A percentile compares a stretch with the other conserved stretches of the same genome.
Evolutionary conservation across 2,113 vertebrate species (phyloP).

Genomic region (Mugil cephalus): DNA sequence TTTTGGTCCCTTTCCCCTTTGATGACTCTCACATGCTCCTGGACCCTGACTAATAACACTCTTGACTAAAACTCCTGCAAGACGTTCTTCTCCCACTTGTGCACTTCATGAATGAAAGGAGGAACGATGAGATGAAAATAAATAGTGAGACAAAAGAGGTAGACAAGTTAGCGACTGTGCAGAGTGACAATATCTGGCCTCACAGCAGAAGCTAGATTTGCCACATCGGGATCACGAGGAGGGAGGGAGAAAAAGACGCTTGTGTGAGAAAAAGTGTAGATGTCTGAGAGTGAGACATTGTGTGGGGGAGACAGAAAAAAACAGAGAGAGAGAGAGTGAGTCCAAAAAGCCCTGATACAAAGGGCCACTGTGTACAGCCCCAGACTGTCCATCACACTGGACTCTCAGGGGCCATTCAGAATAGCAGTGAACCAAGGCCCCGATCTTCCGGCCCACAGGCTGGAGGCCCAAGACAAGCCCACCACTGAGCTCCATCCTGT

Average conservation of each 20-base stretch:
- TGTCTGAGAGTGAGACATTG: conserved; percentile 33
- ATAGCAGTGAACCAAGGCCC: conserved; percentile 58
- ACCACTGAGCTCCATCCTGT: conserved; percentile 71
- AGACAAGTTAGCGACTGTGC: conserved; percentile 47
- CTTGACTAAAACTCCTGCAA: conserved; percentile 39
- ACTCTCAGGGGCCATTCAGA: conserved; percentile 75
- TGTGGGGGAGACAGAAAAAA: conserved; percentile 26
- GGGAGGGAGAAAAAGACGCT: conserved; percentile 15
- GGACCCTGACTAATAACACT: conserved; percentile 50
- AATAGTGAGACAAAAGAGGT: not conserved
- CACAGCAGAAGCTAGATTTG: conserved; percentile 31
- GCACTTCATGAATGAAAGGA: conserved; percentile 23
- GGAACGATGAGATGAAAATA: conserved; percentile 11
- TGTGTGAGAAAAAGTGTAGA: conserved; percentile 40
- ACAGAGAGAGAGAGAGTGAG: conserved; percentile 45
- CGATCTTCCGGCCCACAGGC: conserved; percentile 72
- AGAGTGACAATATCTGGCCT: conserved; percentile 44
- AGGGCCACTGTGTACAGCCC: conserved; percentile 75
- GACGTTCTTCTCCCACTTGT: conserved; percentile 1
- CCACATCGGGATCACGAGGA: conserved; percentile 60
- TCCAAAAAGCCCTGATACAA: conserved; percentile 72
- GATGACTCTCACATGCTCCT: conserved; percentile 80
- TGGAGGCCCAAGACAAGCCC: conserved; percentile 62
- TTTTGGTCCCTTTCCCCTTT: conserved; percentile 55
- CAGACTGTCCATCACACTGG: conserved; percentile 73